These are phyloP conservation scores for Psammodynastes pulverulentus DNA, from an alignment of 2,113 vertebrate genomes.

Conservation along the genomic window DNA sequence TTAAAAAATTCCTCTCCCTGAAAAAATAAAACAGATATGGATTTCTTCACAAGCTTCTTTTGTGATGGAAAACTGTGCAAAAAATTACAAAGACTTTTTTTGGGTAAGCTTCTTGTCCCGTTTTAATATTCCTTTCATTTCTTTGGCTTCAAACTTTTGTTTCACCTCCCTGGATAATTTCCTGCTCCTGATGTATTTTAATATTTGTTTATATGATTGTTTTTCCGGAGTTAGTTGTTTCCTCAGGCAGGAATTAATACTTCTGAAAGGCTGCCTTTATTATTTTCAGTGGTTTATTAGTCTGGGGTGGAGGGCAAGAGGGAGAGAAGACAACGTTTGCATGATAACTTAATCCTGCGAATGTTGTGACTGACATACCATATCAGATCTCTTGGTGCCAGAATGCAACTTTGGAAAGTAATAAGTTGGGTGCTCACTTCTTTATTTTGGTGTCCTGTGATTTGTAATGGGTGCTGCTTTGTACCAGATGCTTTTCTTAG, in stretches of 20 bases:
- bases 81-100: neutral
- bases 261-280: neutral
- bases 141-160: neutral
- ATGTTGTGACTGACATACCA: neutral
- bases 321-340: neutral
- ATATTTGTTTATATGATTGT: neutral
- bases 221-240: neutral
- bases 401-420: neutral
- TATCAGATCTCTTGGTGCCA: neutral
- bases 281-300: neutral
- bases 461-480: neutral
- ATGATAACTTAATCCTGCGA: neutral
- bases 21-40: neutral
- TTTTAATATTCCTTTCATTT: neutral
- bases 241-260: neutral
- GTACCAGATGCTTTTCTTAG: neutral
- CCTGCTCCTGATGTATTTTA: neutral
- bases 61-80: neutral
- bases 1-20: neutral
- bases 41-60: neutral
- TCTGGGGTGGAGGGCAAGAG: neutral
- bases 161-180: neutral
- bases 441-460: neutral
- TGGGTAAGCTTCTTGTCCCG: neutral
- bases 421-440: neutral